Percentiles rank a stretch among this genome's conserved stretches.
phyloP scores from a whole-genome alignment of 2,113 vertebrate genomes.

The Alouatta palliata region DNA sequence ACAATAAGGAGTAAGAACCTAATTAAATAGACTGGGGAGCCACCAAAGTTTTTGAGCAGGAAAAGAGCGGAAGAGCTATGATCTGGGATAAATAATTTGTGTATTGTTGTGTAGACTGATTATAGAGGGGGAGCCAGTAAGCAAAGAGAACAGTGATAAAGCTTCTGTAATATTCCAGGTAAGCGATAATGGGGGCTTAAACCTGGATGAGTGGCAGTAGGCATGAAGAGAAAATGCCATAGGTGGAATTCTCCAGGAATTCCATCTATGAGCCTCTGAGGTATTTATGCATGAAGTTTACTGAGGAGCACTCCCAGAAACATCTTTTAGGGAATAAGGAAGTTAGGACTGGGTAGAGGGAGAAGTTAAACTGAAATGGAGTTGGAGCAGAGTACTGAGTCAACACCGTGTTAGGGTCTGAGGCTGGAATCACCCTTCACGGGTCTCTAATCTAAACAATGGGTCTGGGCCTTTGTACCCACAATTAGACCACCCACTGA shows the following conservation, averaged over 20 bases:
- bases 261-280: not conserved
- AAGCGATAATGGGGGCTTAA: not conserved
- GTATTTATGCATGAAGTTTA: not conserved
- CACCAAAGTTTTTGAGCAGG: not conserved
- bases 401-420: not conserved
- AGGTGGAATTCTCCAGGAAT: not conserved
- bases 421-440: not conserved
- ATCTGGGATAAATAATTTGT: not conserved
- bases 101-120: not conserved
- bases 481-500: not conserved
- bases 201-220: not conserved
- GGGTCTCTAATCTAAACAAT: not conserved
- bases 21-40: not conserved
- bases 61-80: not conserved
- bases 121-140: not conserved
- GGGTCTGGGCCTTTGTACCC: not conserved
- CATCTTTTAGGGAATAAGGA: not conserved
- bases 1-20: not conserved
- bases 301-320: not conserved
- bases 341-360: not conserved
- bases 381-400: not conserved
- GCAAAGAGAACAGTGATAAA: not conserved
- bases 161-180: not conserved
- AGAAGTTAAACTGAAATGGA: not conserved
- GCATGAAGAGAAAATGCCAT: not conserved